A percentile compares a stretch with the other conserved stretches of the same genome.
Evolutionary conservation across 2,113 vertebrate genomes (phyloP).

Genomic region (Barnardius zonarius): DNA sequence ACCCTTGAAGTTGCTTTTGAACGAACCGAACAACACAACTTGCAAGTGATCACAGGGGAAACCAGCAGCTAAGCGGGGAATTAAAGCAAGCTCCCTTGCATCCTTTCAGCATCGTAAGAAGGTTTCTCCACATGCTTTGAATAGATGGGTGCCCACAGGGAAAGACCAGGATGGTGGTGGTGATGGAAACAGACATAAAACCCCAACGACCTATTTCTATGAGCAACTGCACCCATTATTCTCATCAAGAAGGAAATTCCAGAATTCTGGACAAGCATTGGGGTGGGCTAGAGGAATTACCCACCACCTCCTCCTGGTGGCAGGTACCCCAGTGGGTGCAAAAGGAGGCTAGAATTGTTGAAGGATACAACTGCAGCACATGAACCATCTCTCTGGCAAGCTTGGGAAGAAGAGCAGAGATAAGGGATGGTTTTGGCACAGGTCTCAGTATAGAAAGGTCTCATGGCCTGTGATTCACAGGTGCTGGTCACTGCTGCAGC

Average conservation of each 20-base stretch:
- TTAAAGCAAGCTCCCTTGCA: not conserved
- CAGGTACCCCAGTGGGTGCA: not conserved
- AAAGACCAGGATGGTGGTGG: not conserved
- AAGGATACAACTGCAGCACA: not conserved
- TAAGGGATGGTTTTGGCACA: not conserved
- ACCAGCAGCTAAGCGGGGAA: not conserved
- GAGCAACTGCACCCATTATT: not conserved
- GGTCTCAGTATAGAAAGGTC: not conserved
- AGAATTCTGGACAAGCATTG: not conserved
- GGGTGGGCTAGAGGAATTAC: not conserved
- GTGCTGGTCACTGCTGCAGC: not conserved
- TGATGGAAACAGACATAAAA: not conserved
- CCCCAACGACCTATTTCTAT: not conserved
- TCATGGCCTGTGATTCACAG: not conserved
- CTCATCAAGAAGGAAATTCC: not conserved
- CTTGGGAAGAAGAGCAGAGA: not conserved
- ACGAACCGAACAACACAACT: not conserved
- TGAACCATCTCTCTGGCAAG: not conserved
- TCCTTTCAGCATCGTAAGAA: not conserved
- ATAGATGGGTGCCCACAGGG: not conserved
- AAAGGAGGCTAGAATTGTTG: not conserved
- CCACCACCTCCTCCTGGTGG: not conserved
- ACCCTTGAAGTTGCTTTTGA: not conserved
- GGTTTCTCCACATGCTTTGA: not conserved
- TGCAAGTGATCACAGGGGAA: not conserved